These are phyloP conservation scores for Ginglymostoma cirratum DNA, from an alignment of 2,113 vertebrate species.

Conservation along the genomic window DNA sequence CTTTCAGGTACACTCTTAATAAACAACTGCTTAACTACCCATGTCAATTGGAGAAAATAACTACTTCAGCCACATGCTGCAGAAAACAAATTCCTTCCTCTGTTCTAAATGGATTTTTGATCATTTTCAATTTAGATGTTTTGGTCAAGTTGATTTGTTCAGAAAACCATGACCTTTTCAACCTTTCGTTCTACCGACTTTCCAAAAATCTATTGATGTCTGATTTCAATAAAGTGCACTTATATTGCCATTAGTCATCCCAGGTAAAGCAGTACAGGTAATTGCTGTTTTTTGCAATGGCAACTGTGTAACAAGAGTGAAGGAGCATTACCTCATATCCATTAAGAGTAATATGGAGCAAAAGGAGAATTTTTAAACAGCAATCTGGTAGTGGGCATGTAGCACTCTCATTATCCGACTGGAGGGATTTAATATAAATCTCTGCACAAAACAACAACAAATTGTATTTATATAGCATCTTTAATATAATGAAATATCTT, in stretches of 20 bases:
- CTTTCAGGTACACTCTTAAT: not conserved
- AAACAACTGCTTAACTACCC: not conserved
- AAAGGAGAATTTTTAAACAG: not conserved
- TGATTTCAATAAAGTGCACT: not conserved
- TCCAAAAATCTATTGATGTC: not conserved
- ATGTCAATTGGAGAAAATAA: not conserved
- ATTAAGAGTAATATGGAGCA: not conserved
- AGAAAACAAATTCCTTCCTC: not conserved
- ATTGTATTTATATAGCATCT: no score
- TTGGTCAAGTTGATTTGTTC: not conserved
- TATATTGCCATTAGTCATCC: not conserved
- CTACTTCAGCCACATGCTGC: not conserved
- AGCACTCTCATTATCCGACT: not conserved
- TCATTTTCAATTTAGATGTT: not conserved
- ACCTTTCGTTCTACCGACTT: not conserved
- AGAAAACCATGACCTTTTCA: not conserved
- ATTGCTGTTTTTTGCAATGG: not conserved
- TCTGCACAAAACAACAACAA: not conserved
- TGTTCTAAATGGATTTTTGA: conserved; percentile 29
- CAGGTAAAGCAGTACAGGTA: not conserved
- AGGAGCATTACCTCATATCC: not conserved
- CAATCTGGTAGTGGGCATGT: not conserved
- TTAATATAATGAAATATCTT: no score
- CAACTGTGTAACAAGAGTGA: not conserved
- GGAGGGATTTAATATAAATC: not conserved